Evolutionary conservation across 2,113 vertebrate genomes (phyloP), one percentile per base, ranked within the genome.

Genomic region (Dipodomys ordii): DNA sequence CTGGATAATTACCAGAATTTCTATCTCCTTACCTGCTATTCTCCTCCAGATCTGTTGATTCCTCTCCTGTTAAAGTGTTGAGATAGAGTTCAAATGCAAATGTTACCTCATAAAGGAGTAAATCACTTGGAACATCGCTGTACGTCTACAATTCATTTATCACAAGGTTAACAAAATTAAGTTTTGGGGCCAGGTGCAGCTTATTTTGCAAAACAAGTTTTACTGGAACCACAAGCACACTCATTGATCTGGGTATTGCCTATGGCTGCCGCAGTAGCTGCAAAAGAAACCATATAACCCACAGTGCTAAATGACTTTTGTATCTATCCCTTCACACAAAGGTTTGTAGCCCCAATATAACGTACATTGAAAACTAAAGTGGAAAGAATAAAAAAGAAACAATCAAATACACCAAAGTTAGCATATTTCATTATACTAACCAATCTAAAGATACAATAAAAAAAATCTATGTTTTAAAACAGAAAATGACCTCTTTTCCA

Each of bases 391-490:
- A 49, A 86, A 85, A 87, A 87, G 27, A 60, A 87, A 80, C 80
- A 74, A 57, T 76, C 82, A 73, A 93, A 88, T 81, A 65, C 62
- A 28, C 68, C 88, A 27, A 76, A 78, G 57, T 80, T 80, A 9
- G 3, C 65, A 82, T 18, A 46, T 83, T 90, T 73, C 74, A 87
- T 49, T 69, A 79, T 32, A 62, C 4, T 88, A 94, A 32, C 25
- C 87, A 80, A 79, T 87, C 60, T 91, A 65, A 92, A 85, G 64
- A 77, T 12, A 92, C 79, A 91, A 62, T 62, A 85, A 83, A 12
- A 39, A 85, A 83, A 68, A 35, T 13, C 7, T 67, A 74, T 30
- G 46, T 77, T 86, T 88, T 76, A 94, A 25, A 68, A 65, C 62
- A 65, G 57, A 6, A 90, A 68, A 86, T 80, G 9, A 76, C 23